Base-by-base conservation (phyloP, 2,113 vertebrate species). In the Ceyx margarethae region DNA sequence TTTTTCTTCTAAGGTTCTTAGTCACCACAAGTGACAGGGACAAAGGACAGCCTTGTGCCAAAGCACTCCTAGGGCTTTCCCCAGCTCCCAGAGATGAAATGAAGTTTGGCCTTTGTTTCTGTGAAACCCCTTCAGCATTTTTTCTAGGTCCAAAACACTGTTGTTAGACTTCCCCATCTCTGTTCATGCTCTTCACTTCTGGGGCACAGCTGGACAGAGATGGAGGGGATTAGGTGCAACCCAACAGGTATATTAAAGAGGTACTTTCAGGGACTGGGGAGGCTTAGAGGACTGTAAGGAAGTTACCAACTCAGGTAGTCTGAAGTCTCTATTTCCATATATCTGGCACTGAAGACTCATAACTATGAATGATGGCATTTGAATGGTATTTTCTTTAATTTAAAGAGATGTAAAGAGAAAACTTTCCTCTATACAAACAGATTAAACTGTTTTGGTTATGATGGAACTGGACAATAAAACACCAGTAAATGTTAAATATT, bases 401-500 rank as follows among this genome's bases (percentile, higher is more conserved):
- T 17, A 58, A 50, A 61, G 68, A 89, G 33, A 86, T 28, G 29
- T 68, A 66, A 81, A 75, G 15, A 43, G 23, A 33, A 37, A 89
- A 69, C 13, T 58, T 85, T 11, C 5, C 53, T 87, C 65, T 45
- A 72, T 77, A 78, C 66, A 89, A 89, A 92, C 33, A 86, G 37
- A n/a, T 77, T 15, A 22, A 66, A 61, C 10, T 53, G 19, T 15
- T n/a, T 83, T 68, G 9, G 26, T 43, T 76, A 20, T 45, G 26
- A 43, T 92, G 75, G 28, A 91, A 51, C 25, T 51, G 51, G 85
- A 89, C 42, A 48, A 33, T 82, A 67, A 74, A 93, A 67, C 6
- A 6, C 43, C 57, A 85, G 61, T 60, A 83, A 84, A 79, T 83
- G 56, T 86, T 94, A 84, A 86, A 87, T 76, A 79, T 92, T 89